Percentiles rank a stretch among this genome's conserved stretches.
These are phyloP conservation scores for Aythya baeri DNA, from an alignment of 2,113 vertebrate genomes.

Conservation along the genomic window DNA sequence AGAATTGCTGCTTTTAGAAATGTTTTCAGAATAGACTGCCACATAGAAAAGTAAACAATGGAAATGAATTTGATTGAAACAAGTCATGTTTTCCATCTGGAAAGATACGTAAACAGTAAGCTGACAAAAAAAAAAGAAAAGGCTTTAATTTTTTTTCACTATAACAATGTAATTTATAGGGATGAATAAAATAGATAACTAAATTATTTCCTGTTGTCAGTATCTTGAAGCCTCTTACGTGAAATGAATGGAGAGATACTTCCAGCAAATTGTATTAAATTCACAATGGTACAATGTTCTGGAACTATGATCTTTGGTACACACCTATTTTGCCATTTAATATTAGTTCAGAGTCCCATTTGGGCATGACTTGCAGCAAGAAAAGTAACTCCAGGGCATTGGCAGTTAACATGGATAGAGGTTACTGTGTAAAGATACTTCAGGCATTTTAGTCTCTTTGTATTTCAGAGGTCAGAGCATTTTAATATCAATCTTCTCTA, in stretches of 20 bases:
- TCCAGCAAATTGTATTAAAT: neutral
- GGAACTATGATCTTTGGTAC: neutral
- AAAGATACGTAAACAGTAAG: neutral
- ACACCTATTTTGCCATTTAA: neutral
- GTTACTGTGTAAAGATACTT: neutral
- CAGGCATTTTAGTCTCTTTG: slow-evolving; percentile 2
- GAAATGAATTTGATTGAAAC: neutral
- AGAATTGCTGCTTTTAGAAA: neutral
- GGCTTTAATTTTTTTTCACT: neutral
- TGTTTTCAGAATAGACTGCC: neutral
- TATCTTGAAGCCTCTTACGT: neutral
- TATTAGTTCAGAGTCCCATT: neutral
- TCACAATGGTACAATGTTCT: neutral
- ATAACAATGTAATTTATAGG: neutral
- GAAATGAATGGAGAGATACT: neutral
- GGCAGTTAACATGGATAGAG: neutral
- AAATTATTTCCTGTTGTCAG: neutral
- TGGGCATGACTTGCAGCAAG: neutral
- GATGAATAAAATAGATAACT: neutral
- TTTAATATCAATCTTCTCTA: neutral
- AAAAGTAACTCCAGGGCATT: neutral
- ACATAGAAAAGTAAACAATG: neutral
- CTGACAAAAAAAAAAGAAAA: neutral
- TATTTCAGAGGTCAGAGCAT: neutral
- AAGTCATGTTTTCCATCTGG: neutral